These are phyloP conservation scores for Drosophila neocordata DNA, from an alignment of 1,140 invertebrate genomes.

Conservation along the genomic window DNA sequence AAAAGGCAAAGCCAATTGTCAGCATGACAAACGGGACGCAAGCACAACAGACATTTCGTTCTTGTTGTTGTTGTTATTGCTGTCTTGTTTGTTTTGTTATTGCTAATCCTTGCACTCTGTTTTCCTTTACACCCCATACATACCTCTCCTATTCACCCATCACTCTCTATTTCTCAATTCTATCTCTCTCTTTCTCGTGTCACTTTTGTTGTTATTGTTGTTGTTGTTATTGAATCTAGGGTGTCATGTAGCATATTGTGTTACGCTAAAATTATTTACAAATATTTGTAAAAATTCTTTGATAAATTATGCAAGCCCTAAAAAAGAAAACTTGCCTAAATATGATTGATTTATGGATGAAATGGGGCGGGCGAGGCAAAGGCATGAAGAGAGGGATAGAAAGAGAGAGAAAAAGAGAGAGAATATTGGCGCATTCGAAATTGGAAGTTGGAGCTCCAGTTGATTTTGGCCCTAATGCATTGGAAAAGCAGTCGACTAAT, in stretches of 20 bases:
- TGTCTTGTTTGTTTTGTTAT: slow-evolving; percentile 20
- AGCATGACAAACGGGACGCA: slow-evolving; percentile 19
- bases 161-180: neutral
- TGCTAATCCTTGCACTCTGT: slow-evolving; percentile 15
- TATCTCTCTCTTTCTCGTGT: neutral
- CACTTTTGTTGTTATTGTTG: neutral
- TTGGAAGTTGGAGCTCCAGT: slow-evolving; percentile 14
- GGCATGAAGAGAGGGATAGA: no score
- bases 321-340: slow-evolving; percentile 37
- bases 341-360: slow-evolving; percentile 74
- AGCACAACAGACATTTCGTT: slow-evolving; percentile 3
- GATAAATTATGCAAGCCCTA: slow-evolving; percentile 60
- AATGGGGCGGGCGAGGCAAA: neutral
- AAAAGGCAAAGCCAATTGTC: slow-evolving; percentile 21
- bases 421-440: slow-evolving; percentile 8
- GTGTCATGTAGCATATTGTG: slow-evolving; percentile 70
- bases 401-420: no score
- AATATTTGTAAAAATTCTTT: slow-evolving; percentile 74
- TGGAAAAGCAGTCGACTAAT: slow-evolving; percentile 49
- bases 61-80: slow-evolving; percentile 5
- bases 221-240: slow-evolving; percentile 1
- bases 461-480: slow-evolving; percentile 47
- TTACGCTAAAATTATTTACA: slow-evolving; percentile 71
- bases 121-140: slow-evolving; percentile 1
- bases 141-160: neutral